phyloP scores from a whole-genome alignment of 2,797 vertebrate genomes.

The Oreonectes daqikongensis region DNA sequence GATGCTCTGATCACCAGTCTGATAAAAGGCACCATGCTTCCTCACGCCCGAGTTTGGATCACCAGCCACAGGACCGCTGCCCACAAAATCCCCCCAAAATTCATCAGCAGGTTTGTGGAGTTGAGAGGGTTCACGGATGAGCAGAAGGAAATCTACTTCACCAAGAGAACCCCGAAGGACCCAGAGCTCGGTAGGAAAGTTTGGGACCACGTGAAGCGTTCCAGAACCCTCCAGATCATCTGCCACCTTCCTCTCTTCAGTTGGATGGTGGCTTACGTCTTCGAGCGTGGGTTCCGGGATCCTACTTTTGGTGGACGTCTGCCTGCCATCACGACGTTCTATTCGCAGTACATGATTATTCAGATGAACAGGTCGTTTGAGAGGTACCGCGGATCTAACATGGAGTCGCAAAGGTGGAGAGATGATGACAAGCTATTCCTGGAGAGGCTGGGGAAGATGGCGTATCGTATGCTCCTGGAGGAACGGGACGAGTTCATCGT shows the following conservation, averaged over 20 bases:
- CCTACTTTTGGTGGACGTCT: constrained; percentile 31
- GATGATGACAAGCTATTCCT: constrained; percentile 51
- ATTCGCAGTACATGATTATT: constrained; percentile 64
- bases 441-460: constrained; percentile 67
- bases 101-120: constrained; percentile 66
- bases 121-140: constrained; percentile 70
- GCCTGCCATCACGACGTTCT: constrained; percentile 69
- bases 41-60: constrained; percentile 70
- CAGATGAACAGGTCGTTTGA: constrained; percentile 71
- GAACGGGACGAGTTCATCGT: constrained; percentile 62
- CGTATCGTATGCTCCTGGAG: constrained; percentile 66
- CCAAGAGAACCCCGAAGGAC: constrained; percentile 62
- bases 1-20: constrained; percentile 73
- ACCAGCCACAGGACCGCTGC: constrained; percentile 65
- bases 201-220: constrained; percentile 59
- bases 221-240: constrained; percentile 59
- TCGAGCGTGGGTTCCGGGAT: constrained; percentile 51
- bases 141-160: constrained; percentile 71
- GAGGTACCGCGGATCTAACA: constrained; percentile 57
- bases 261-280: constrained; percentile 65
- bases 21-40: constrained; percentile 72
- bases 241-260: constrained; percentile 70
- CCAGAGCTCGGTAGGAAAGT: constrained; percentile 39
- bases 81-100: constrained; percentile 65
- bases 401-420: constrained; percentile 65